Percentiles rank a stretch among this genome's conserved stretches.
Evolutionary conservation across 2,797 vertebrate genomes (phyloP).

Genomic region (Phrynocephalus vlangalii): DNA sequence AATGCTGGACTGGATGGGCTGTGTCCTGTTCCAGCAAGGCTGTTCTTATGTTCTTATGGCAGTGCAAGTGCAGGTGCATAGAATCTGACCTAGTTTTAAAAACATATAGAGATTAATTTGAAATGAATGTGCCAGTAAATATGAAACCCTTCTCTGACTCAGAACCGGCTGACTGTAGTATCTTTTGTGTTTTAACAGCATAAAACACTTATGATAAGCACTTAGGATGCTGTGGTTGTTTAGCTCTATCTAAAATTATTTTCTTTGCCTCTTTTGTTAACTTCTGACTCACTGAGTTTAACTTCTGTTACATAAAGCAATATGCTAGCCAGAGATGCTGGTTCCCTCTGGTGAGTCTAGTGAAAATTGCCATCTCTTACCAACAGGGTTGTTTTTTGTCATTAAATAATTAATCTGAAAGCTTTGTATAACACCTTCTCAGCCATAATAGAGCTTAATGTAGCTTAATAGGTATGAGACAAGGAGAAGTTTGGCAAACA

Average conservation of each 20-base stretch:
- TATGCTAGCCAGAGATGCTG: constrained; percentile 3
- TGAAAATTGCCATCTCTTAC: neutral
- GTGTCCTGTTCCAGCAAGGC: too few relatives aligned
- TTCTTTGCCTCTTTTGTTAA: constrained; percentile 6
- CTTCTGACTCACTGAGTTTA: constrained; percentile 29
- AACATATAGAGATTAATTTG: constrained; percentile 1
- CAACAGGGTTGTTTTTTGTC: neutral
- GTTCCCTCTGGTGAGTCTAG: neutral
- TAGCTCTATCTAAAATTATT: neutral
- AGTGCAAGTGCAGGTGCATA: too few relatives aligned
- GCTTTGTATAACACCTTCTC: neutral
- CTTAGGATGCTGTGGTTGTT: neutral
- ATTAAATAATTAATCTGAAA: neutral
- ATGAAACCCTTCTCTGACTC: constrained; percentile 15
- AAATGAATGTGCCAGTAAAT: neutral
- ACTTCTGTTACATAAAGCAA: neutral
- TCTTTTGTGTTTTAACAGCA: constrained; percentile 13
- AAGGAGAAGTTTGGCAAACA: neutral
- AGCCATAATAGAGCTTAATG: neutral
- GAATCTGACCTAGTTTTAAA: neutral
- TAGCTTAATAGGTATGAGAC: neutral
- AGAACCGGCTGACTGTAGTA: constrained; percentile 4
- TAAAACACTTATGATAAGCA: neutral
- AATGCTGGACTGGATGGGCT: too few relatives aligned
- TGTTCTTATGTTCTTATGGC: too few relatives aligned